Percentiles rank a stretch among this genome's conserved stretches.
phyloP scores from a whole-genome alignment of 2,113 vertebrate genomes.

The Myotis brandtii region DNA sequence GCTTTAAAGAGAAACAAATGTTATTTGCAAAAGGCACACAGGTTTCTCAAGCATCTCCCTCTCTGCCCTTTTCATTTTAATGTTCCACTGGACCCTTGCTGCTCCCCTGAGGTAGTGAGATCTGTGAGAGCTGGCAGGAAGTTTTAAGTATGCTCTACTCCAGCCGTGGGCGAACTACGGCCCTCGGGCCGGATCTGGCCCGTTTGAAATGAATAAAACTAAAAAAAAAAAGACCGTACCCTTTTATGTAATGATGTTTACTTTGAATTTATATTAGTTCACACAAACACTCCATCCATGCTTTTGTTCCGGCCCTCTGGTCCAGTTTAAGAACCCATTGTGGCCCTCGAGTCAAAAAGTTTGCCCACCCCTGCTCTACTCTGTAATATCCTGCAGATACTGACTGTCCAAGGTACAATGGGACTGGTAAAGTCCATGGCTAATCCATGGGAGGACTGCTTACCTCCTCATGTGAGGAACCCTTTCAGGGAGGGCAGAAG shows the following conservation, averaged over 20 bases:
- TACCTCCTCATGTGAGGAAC: background rate
- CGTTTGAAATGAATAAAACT: too few species aligned
- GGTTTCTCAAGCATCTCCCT: background rate
- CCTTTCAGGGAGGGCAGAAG: background rate
- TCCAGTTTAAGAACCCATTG: too few species aligned
- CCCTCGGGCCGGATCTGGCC: too few species aligned
- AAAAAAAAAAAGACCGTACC: too few species aligned
- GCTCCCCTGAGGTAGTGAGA: background rate
- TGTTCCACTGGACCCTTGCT: background rate
- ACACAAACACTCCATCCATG: too few species aligned
- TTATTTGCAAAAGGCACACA: background rate
- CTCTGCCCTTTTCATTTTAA: background rate
- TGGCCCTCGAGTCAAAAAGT: too few species aligned
- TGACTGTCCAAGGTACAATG: background rate
- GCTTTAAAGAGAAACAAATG: conserved; percentile 36
- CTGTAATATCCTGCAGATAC: background rate
- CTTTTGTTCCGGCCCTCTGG: too few species aligned
- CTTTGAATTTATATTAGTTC: too few species aligned
- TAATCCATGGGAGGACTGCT: background rate
- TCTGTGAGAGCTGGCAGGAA: background rate
- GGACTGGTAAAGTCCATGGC: background rate
- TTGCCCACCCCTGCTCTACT: background rate
- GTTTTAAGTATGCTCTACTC: background rate
- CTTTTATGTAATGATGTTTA: too few species aligned
- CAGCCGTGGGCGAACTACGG: too few species aligned